Conservation (phyloP, 1,140 invertebrate species). For the Grapholita molesta region DNA sequence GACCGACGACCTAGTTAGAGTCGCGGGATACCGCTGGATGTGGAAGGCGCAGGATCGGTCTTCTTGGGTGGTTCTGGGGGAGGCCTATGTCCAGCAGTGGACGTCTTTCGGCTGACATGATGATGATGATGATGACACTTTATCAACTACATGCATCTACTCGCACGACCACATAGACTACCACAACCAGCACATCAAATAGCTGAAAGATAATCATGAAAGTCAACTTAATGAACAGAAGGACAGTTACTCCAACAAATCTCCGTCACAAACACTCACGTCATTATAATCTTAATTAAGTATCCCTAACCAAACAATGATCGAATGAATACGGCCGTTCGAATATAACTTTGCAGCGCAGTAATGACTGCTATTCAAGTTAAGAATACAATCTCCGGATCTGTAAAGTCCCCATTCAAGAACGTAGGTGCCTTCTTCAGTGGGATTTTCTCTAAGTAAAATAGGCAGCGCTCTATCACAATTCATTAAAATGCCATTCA, state of each 20-base stretch:
- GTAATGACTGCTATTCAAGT: slow-evolving; percentile 18
- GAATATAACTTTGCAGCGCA: slow-evolving; percentile 8
- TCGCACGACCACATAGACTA: too few species aligned
- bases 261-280: slow-evolving; percentile 1
- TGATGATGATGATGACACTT: too few species aligned
- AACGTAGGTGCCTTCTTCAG: slow-evolving; percentile 6
- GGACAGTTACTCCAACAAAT: background rate
- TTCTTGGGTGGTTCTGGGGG: too few species aligned
- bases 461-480: slow-evolving; percentile 18
- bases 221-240: background rate
- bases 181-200: too few species aligned
- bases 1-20: too few species aligned
- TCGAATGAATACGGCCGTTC: slow-evolving; percentile 9
- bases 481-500: slow-evolving; percentile 22
- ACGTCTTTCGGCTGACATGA: too few species aligned
- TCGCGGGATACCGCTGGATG: too few species aligned
- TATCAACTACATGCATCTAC: too few species aligned
- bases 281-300: slow-evolving; percentile 17
- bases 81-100: too few species aligned
- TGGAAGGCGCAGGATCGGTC: too few species aligned
- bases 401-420: slow-evolving; percentile 15
- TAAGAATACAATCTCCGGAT: slow-evolving; percentile 17
- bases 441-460: slow-evolving; percentile 14
- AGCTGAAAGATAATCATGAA: background rate
- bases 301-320: slow-evolving; percentile 12